phyloP scores from a whole-genome alignment of 1,140 invertebrate species.

The Pinna nobilis region DNA sequence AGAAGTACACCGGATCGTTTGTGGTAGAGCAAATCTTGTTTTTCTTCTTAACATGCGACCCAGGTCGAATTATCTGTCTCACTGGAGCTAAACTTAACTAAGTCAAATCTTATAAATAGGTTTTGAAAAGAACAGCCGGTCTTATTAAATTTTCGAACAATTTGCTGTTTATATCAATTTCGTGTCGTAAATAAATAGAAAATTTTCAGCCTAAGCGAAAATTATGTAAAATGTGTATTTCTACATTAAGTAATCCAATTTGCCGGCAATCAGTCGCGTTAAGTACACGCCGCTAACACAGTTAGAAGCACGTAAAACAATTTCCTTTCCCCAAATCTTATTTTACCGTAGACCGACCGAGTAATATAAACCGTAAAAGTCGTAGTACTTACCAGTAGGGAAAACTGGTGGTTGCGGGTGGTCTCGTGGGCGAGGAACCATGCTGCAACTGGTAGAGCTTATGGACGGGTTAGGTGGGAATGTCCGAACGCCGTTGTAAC shows the following conservation, averaged over 20 bases:
- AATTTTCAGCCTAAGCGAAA: slow-evolving; percentile 66
- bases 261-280: slow-evolving; percentile 56
- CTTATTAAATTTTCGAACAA: slow-evolving; percentile 64
- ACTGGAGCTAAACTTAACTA: slow-evolving; percentile 35
- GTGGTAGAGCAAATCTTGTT: slow-evolving; percentile 38
- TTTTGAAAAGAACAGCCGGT: slow-evolving; percentile 47
- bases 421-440: slow-evolving; percentile 67
- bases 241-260: slow-evolving; percentile 70
- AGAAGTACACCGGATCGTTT: slow-evolving; percentile 30
- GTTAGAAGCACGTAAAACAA: slow-evolving; percentile 70
- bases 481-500: slow-evolving; percentile 67
- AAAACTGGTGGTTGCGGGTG: slow-evolving; percentile 68
- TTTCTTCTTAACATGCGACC: slow-evolving; percentile 32
- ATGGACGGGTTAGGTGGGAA: slow-evolving; percentile 63
- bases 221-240: slow-evolving; percentile 71
- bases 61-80: slow-evolving; percentile 42
- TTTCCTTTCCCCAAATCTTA: slow-evolving; percentile 71
- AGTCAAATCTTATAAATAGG: slow-evolving; percentile 44
- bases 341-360: slow-evolving; percentile 57
- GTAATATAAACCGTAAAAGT: slow-evolving; percentile 67
- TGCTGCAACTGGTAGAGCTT: slow-evolving; percentile 63
- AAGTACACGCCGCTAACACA: slow-evolving; percentile 65
- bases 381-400: slow-evolving; percentile 67
- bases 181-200: slow-evolving; percentile 68
- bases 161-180: slow-evolving; percentile 67